These are phyloP conservation scores for Pangasianodon hypophthalmus DNA, from an alignment of 2,113 vertebrate species.

Conservation along the genomic window DNA sequence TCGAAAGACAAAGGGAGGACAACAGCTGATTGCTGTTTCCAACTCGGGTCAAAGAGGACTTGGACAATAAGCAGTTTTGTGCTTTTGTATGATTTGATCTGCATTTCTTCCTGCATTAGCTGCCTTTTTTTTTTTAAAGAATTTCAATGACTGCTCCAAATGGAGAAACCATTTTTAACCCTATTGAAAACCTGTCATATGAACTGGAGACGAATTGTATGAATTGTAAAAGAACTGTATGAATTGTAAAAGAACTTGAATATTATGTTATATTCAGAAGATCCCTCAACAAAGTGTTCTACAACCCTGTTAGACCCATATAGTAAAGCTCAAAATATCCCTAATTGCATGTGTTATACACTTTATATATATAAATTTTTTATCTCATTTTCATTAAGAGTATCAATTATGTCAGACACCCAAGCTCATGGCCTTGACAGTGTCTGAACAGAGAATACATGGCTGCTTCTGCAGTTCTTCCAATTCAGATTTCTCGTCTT, in stretches of 20 bases:
- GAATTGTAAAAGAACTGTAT: background rate
- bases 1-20: constrained; percentile 88
- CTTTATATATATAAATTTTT: background rate
- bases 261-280: no score
- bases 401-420: background rate
- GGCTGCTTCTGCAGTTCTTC: constrained; percentile 47
- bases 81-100: background rate
- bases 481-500: background rate
- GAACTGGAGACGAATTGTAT: background rate
- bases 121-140: background rate
- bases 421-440: constrained; percentile 87
- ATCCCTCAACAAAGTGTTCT: background rate
- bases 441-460: constrained; percentile 91
- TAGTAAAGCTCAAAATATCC: background rate
- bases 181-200: background rate
- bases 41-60: constrained; percentile 89
- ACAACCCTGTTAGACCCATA: background rate
- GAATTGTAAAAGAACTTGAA: background rate
- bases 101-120: background rate
- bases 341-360: background rate
- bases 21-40: constrained; percentile 88
- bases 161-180: background rate
- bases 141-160: background rate
- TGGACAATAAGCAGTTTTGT: constrained; percentile 91
- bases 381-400: background rate